Conservation (phyloP, 30 jellyfish, hydroid and myxozoan species). For the Chrysaora quinquecirrha region DNA sequence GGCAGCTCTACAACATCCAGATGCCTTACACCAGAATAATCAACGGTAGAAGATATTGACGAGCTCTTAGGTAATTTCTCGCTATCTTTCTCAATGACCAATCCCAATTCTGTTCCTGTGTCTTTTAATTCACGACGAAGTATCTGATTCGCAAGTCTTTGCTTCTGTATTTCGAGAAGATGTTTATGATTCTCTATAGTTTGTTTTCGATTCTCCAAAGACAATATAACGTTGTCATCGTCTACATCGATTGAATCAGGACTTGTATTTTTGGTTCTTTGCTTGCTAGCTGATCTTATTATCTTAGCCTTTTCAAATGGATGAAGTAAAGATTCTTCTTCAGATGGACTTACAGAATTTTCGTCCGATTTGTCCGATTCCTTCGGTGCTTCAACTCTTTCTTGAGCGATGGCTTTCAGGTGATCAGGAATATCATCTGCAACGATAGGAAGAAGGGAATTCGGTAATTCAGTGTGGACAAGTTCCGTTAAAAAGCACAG, state of each 20-base stretch:
- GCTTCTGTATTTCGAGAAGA: constrained; percentile 48
- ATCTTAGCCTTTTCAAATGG: constrained; percentile 57
- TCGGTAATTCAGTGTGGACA: too few relatives aligned
- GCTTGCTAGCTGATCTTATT: constrained; percentile 31
- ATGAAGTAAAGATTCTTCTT: constrained; percentile 35
- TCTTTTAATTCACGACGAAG: constrained; percentile 39
- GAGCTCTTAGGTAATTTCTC: too few relatives aligned
- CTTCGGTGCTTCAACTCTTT: too few relatives aligned
- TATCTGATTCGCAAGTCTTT: constrained; percentile 51
- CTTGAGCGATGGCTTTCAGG: too few relatives aligned
- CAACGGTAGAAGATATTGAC: too few relatives aligned
- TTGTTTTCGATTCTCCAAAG: constrained; percentile 32
- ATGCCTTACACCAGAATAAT: too few relatives aligned
- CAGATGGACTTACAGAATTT: not conserved
- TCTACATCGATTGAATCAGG: not conserved
- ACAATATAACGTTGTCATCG: not conserved
- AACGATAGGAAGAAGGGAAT: too few relatives aligned
- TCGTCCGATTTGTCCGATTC: not conserved
- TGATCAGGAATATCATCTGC: too few relatives aligned
- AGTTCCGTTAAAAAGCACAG: too few relatives aligned
- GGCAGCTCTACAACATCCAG: too few relatives aligned
- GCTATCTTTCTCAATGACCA: not conserved
- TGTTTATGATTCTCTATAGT: constrained; percentile 51
- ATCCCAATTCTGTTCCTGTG: constrained; percentile 33
- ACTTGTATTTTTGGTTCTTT: not conserved